Conservation (phyloP, 2,113 vertebrate genomes). For the Scomber scombrus region DNA sequence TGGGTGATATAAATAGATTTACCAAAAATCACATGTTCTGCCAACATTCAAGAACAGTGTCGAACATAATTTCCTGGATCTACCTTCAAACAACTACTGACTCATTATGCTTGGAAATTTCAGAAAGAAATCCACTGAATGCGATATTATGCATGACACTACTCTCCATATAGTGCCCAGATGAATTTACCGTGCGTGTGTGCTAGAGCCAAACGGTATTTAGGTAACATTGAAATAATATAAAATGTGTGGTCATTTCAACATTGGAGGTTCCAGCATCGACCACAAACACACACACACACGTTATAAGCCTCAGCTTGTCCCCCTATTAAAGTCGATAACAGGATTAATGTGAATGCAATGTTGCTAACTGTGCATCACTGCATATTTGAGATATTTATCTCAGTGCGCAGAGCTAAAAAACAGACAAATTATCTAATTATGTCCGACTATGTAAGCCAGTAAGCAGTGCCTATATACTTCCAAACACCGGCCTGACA, state of each 20-base stretch:
- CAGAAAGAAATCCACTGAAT: neutral
- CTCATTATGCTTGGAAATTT: neutral
- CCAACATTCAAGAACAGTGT: slow-evolving; percentile 37
- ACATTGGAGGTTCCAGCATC: neutral
- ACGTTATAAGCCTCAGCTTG: slow-evolving; percentile 1
- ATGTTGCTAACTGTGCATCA: slow-evolving; percentile 27
- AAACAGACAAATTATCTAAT: neutral
- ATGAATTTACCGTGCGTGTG: neutral
- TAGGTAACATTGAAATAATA: neutral
- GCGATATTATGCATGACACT: slow-evolving; percentile 2
- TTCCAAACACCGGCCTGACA: neutral
- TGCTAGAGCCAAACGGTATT: neutral
- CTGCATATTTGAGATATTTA: slow-evolving; percentile 50
- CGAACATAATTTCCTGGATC: slow-evolving; percentile 29
- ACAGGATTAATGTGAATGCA: slow-evolving; percentile 56
- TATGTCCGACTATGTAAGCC: neutral
- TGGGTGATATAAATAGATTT: slow-evolving; percentile 71
- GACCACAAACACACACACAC: neutral
- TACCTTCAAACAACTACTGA: neutral
- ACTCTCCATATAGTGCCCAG: neutral
- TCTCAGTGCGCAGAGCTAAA: slow-evolving; percentile 32
- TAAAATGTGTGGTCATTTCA: neutral
- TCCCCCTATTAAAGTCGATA: slow-evolving; percentile 37
- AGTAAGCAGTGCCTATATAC: rapidly evolving
- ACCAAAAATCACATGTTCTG: slow-evolving; percentile 55